phyloP scores from a whole-genome alignment of 2,888 invertebrate genomes.

The Tetanocera ferruginea region DNA sequence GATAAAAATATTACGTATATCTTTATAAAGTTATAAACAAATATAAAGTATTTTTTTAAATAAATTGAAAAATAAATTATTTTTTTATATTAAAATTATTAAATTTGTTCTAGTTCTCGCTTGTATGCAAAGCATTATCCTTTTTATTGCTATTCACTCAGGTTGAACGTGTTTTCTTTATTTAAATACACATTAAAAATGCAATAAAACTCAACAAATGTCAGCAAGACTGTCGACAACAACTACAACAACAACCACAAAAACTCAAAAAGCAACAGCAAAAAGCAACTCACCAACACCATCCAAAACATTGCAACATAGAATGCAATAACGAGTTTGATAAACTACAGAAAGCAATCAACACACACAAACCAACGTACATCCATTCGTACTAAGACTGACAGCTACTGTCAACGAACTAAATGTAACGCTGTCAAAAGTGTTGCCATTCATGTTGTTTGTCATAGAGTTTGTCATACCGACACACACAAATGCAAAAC shows the following conservation, averaged over 20 bases:
- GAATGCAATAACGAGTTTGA: too few species aligned
- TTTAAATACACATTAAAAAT: conserved; percentile 19
- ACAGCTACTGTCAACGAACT: conserved; percentile 5
- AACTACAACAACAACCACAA: conserved; percentile 8
- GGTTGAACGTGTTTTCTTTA: conserved; percentile 28
- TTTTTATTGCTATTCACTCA: conserved; percentile 12
- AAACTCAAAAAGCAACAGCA: background rate
- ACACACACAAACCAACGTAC: conserved; percentile 11
- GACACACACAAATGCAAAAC: too few species aligned
- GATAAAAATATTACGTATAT: too few species aligned
- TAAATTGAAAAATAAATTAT: too few species aligned
- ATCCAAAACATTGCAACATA: too few species aligned
- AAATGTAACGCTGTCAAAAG: conserved; percentile 4
- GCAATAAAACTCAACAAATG: conserved; percentile 47
- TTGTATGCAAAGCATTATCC: too few species aligned
- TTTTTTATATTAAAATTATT: too few species aligned
- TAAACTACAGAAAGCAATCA: background rate
- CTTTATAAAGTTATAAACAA: too few species aligned
- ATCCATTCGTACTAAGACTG: background rate
- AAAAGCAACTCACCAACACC: too few species aligned
- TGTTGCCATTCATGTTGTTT: conserved; percentile 3
- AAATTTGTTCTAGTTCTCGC: too few species aligned
- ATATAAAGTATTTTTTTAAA: too few species aligned
- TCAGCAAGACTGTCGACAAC: conserved; percentile 42
- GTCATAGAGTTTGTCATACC: background rate